Evolutionary conservation across 2,888 invertebrate genomes (phyloP).

Genomic region (Agrotis segetum): DNA sequence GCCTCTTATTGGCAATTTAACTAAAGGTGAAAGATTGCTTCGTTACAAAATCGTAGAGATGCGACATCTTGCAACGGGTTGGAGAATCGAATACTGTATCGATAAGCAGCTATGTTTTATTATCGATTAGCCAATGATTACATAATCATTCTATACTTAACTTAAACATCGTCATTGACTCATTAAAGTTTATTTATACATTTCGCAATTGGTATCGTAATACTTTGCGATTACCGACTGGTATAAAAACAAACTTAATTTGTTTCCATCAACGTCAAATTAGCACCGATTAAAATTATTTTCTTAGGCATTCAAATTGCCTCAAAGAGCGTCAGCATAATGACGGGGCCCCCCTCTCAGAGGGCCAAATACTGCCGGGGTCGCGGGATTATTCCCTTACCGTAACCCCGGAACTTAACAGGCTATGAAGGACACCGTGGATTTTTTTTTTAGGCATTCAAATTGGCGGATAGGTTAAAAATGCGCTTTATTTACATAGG

Average conservation of each 20-base stretch:
- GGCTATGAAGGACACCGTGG: too few species aligned
- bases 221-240: slow-evolving; percentile 31
- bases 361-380: too few species aligned
- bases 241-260: neutral
- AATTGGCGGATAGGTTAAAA: too few species aligned
- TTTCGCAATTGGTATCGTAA: slow-evolving; percentile 42
- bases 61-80: neutral
- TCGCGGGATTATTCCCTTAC: too few species aligned
- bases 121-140: slow-evolving; percentile 25
- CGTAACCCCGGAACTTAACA: too few species aligned
- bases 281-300: neutral
- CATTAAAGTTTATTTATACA: slow-evolving; percentile 36
- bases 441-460: too few species aligned
- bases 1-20: slow-evolving; percentile 2
- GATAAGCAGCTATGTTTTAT: slow-evolving; percentile 15
- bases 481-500: too few species aligned
- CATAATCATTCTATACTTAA: slow-evolving; percentile 32
- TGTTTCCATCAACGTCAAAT: neutral
- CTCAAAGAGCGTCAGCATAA: too few species aligned
- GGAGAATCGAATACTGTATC: neutral
- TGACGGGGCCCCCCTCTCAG: too few species aligned
- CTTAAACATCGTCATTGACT: slow-evolving; percentile 41
- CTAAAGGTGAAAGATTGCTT: slow-evolving; percentile 27
- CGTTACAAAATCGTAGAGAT: slow-evolving; percentile 12
- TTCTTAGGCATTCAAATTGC: too few species aligned